Evolutionary conservation across 2,113 vertebrate genomes (phyloP).

Genomic region (Oenanthe oenanthe): DNA sequence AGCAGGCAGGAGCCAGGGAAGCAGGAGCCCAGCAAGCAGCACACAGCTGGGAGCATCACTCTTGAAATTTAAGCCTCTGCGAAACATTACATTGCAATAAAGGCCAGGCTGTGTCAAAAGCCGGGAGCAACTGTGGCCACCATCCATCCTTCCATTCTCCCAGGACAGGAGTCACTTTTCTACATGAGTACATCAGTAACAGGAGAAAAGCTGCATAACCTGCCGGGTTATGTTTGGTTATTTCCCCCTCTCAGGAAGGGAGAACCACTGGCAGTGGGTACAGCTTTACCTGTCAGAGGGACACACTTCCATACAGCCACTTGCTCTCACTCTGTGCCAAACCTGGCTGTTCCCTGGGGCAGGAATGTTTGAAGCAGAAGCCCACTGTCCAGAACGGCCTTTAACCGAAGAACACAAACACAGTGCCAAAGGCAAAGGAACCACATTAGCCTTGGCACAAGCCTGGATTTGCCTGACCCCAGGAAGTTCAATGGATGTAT

Average conservation of each 20-base stretch:
- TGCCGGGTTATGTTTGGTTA: background rate
- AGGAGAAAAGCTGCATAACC: background rate
- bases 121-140: accelerated
- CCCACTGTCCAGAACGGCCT: background rate
- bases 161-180: background rate
- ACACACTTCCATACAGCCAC: background rate
- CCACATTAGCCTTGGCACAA: background rate
- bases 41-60: background rate
- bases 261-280: background rate
- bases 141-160: background rate
- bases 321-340: background rate
- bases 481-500: background rate
- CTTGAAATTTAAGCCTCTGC: background rate
- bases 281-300: background rate
- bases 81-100: conserved; percentile 6
- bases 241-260: background rate
- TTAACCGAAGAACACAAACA: background rate
- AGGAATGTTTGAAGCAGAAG: background rate
- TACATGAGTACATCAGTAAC: accelerated
- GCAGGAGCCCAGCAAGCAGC: background rate
- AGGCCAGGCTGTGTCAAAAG: background rate
- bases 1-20: background rate
- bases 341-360: background rate
- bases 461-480: conserved; percentile 12
- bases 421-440: background rate